Conservation (phyloP, 1,140 invertebrate species). For the Carcinoscorpius rotundicauda region DNA sequence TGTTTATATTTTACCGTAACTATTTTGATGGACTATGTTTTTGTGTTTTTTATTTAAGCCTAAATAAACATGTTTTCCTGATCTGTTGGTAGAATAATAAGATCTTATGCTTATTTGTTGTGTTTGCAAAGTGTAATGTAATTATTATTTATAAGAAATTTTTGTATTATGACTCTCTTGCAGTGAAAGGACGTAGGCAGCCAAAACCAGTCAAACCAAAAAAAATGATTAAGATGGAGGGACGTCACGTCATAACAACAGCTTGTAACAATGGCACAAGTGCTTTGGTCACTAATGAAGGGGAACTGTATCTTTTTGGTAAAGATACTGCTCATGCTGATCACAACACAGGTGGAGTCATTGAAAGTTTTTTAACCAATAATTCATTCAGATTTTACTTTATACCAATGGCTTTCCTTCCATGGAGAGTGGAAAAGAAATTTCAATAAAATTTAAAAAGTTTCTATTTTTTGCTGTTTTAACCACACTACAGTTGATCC, state of each 20-base stretch:
- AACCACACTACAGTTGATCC: too few relatives aligned
- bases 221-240: slow-evolving; percentile 81
- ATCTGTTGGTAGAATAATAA: too few relatives aligned
- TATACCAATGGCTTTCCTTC: too few relatives aligned
- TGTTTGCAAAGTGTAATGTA: slow-evolving; percentile 1
- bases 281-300: slow-evolving; percentile 76
- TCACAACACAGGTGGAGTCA: slow-evolving; percentile 44
- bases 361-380: slow-evolving; percentile 1
- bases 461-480: too few relatives aligned
- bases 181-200: slow-evolving; percentile 63
- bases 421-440: too few relatives aligned
- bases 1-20: too few relatives aligned
- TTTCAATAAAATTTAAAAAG: too few relatives aligned
- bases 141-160: slow-evolving; percentile 8
- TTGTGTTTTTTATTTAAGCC: too few relatives aligned
- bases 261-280: slow-evolving; percentile 92
- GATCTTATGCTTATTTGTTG: too few relatives aligned
- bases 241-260: slow-evolving; percentile 61
- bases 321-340: slow-evolving; percentile 88
- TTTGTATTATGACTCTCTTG: slow-evolving; percentile 19
- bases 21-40: too few relatives aligned
- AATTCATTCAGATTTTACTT: too few relatives aligned
- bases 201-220: slow-evolving; percentile 84
- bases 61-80: too few relatives aligned
- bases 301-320: slow-evolving; percentile 83